phyloP scores from a whole-genome alignment of 2,888 invertebrate genomes.

The Trissolcus japonicus region DNA sequence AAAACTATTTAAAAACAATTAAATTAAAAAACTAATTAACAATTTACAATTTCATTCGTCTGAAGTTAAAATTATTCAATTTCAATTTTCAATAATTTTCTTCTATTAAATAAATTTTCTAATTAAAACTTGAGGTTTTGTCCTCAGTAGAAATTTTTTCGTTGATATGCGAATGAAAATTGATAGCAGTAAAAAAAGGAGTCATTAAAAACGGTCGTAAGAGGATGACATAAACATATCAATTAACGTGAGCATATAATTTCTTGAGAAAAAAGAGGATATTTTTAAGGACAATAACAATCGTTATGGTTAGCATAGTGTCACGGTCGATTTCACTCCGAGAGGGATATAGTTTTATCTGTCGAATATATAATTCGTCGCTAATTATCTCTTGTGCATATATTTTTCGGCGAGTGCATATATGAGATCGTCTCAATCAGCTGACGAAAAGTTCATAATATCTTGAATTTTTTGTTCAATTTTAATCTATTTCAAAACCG shows the following conservation, averaged over 20 bases:
- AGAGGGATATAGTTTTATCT: conserved; percentile 31
- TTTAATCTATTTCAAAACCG: background rate
- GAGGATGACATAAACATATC: conserved; percentile 35
- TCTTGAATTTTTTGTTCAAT: background rate
- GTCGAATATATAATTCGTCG: conserved; percentile 35
- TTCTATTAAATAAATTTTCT: background rate
- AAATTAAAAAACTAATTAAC: background rate
- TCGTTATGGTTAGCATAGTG: conserved; percentile 46
- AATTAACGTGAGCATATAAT: conserved; percentile 40
- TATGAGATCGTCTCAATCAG: too few relatives aligned
- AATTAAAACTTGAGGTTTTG: background rate
- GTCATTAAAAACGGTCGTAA: conserved; percentile 17
- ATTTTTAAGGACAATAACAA: conserved; percentile 45
- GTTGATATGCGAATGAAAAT: background rate
- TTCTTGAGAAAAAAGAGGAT: conserved; percentile 31
- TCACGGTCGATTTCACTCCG: conserved; percentile 50
- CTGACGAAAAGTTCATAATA: background rate
- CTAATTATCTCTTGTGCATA: background rate
- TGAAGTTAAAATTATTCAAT: background rate
- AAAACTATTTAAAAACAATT: background rate
- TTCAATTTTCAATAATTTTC: background rate
- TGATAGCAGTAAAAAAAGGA: background rate
- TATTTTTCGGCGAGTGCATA: background rate
- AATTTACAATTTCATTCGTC: too few relatives aligned
- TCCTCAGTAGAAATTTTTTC: background rate